phyloP scores from a whole-genome alignment of 2,797 vertebrate species.

The Galagoides demidoff region DNA sequence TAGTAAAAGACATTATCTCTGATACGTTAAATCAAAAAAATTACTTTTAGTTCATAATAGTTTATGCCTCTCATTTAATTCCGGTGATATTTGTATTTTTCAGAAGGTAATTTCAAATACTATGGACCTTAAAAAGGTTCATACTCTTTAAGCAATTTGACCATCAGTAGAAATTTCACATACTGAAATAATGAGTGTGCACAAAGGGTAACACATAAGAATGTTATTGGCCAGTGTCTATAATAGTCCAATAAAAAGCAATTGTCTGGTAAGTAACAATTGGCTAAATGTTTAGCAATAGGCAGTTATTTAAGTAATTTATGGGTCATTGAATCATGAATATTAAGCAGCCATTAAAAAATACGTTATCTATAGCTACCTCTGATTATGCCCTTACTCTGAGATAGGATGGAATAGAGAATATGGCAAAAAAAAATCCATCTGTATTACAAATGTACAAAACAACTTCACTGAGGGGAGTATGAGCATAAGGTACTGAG shows the following conservation, averaged over 20 bases:
- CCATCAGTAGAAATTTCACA: neutral
- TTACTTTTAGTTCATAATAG: neutral
- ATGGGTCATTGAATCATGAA: neutral
- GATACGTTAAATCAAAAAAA: neutral
- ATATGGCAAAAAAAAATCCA: neutral
- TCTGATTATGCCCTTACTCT: neutral
- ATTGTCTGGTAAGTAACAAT: neutral
- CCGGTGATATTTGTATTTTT: neutral
- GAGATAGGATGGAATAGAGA: neutral
- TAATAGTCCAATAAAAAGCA: neutral
- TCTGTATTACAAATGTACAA: neutral
- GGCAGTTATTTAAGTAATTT: neutral
- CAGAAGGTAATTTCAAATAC: constrained; percentile 18
- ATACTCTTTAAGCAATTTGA: constrained; percentile 3
- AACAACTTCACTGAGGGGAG: neutral
- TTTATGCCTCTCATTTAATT: constrained; percentile 8
- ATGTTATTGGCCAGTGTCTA: neutral
- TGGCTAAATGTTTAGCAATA: constrained; percentile 28
- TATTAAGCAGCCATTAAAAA: neutral
- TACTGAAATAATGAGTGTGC: neutral
- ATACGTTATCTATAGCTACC: neutral
- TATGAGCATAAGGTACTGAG: neutral
- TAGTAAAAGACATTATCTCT: neutral
- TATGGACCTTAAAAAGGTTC: neutral
- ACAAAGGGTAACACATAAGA: constrained; percentile 1